Evolutionary conservation across 2,888 invertebrate species (phyloP).

Genomic region (Gymnosoma rotundatum): DNA sequence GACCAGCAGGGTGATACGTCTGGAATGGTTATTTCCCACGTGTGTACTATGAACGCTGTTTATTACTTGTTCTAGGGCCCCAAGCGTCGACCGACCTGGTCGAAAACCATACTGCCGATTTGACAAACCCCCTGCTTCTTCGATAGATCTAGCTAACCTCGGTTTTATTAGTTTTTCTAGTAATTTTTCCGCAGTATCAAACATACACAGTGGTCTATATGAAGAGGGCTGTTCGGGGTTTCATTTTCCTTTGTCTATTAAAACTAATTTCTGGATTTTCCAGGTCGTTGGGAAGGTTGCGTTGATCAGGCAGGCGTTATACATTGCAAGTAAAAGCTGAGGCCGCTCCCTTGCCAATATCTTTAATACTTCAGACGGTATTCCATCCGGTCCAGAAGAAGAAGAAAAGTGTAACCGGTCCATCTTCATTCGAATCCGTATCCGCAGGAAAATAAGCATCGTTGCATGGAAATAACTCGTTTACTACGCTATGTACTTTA

Average conservation of each 20-base stretch:
- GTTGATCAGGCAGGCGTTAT: conserved; percentile 17
- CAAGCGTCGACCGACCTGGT: not conserved
- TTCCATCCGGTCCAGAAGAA: not conserved
- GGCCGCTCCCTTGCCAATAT: not conserved
- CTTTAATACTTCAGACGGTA: conserved; percentile 4
- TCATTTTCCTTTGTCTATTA: not conserved
- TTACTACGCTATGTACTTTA: not conserved
- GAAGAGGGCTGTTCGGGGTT: too few relatives aligned
- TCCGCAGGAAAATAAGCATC: too few relatives aligned
- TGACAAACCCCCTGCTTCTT: not conserved
- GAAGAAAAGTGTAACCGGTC: too few relatives aligned
- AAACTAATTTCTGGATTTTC: conserved; percentile 4
- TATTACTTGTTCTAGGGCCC: not conserved
- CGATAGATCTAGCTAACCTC: too few relatives aligned
- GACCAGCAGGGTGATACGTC: not conserved
- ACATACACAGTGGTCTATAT: too few relatives aligned
- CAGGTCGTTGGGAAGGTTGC: conserved; percentile 3
- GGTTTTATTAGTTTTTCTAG: not conserved
- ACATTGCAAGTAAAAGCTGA: not conserved
- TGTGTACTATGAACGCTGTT: too few relatives aligned
- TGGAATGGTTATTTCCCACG: not conserved
- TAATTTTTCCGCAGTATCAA: too few relatives aligned
- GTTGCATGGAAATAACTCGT: too few relatives aligned
- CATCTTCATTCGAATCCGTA: too few relatives aligned
- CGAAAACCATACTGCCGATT: not conserved